phyloP scores from a whole-genome alignment of 2,113 vertebrate species.

The Bothrops jararaca region DNA sequence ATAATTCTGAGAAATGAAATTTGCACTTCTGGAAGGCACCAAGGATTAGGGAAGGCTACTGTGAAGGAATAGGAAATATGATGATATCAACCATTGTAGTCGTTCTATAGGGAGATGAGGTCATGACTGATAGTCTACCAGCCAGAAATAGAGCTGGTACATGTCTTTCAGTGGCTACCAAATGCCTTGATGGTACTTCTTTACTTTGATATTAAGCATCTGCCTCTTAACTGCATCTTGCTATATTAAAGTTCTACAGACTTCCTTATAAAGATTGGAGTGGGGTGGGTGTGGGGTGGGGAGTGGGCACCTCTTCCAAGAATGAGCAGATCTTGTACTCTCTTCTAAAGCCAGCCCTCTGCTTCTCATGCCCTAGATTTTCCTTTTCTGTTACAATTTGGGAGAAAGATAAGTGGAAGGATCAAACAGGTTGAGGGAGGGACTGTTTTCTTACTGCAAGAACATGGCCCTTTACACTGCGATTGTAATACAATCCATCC shows the following conservation, averaged over 20 bases:
- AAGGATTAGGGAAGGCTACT: background rate
- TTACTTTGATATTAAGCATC: background rate
- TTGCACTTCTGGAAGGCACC: background rate
- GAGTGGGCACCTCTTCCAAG: background rate
- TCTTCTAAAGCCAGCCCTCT: background rate
- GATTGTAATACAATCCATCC: conserved; percentile 80
- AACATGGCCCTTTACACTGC: conserved; percentile 71
- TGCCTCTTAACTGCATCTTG: background rate
- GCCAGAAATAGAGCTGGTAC: background rate
- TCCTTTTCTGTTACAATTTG: conserved; percentile 43
- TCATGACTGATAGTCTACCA: background rate
- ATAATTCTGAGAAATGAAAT: background rate
- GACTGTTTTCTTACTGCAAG: conserved; percentile 67
- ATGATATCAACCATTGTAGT: background rate
- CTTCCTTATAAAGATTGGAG: conserved; percentile 22
- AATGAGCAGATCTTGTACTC: background rate
- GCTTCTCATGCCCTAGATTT: conserved; percentile 27
- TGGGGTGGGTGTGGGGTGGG: background rate
- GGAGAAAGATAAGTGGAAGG: conserved; percentile 58
- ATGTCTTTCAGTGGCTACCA: background rate
- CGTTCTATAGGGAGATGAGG: background rate
- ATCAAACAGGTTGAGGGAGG: conserved; percentile 73
- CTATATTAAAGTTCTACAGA: conserved; percentile 4
- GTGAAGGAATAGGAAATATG: background rate
- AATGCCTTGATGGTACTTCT: background rate